Evolutionary conservation across 53 echinoderm and acorn worm species (phyloP).

Genomic region (Actinopyga echinites): DNA sequence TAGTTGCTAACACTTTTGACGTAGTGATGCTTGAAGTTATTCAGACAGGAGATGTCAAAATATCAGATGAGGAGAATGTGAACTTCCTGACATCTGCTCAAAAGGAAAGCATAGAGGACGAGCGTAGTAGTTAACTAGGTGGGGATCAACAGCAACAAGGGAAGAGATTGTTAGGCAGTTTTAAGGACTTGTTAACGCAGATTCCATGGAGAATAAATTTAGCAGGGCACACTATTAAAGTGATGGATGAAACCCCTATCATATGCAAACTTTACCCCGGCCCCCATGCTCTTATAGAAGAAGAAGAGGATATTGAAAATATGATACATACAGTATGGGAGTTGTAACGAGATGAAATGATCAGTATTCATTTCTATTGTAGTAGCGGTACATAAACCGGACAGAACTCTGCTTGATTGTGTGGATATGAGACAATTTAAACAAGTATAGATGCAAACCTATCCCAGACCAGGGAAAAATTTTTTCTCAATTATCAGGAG

Average conservation of each 20-base stretch:
- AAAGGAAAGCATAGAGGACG: constrained; percentile 29
- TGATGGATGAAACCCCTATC: constrained; percentile 36
- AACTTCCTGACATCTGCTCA: not conserved
- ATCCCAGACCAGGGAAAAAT: constrained; percentile 46
- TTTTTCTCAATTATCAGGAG: not conserved
- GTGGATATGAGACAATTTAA: constrained; percentile 42
- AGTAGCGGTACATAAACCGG: constrained; percentile 11
- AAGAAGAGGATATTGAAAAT: no score
- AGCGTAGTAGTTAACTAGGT: not conserved
- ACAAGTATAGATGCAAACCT: not conserved
- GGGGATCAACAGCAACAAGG: not conserved
- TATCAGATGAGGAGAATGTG: constrained; percentile 5
- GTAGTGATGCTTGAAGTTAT: not conserved
- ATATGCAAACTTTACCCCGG: constrained; percentile 46
- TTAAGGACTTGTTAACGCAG: constrained; percentile 43
- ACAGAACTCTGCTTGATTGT: constrained; percentile 37
- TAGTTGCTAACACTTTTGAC: not conserved
- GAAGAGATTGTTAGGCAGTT: not conserved
- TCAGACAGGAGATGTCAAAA: not conserved
- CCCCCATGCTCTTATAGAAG: constrained; percentile 40
- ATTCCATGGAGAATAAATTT: constrained; percentile 46
- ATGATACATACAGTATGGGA: constrained; percentile 46
- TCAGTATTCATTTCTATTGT: constrained; percentile 52
- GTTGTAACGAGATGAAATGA: not conserved
- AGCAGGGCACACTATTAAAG: constrained; percentile 26